Evolutionary conservation across 92 coral and sea anemone genomes (phyloP).

Genomic region (Siderastrea radians): DNA sequence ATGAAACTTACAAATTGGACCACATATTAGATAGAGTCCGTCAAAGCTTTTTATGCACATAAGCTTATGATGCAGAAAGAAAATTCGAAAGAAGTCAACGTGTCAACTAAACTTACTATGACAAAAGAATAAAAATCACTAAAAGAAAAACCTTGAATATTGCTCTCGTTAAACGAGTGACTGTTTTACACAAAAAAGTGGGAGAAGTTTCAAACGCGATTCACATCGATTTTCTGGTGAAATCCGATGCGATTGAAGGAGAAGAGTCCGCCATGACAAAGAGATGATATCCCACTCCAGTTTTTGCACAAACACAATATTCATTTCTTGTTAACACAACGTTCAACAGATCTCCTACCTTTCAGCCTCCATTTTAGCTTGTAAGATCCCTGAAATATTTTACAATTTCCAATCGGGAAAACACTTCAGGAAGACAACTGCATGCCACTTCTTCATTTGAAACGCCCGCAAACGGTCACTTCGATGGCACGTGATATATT

Average conservation of each 20-base stretch:
- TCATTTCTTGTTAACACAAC: not conserved
- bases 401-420: not conserved
- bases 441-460: conserved; percentile 49
- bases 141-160: not conserved
- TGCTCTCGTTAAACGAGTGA: not conserved
- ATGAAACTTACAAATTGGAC: not conserved
- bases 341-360: conserved; percentile 30
- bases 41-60: too few relatives aligned
- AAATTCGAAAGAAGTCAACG: too few relatives aligned
- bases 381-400: not conserved
- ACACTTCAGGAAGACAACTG: conserved; percentile 2
- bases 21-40: too few relatives aligned
- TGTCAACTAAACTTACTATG: too few relatives aligned
- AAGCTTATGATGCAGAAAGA: too few relatives aligned
- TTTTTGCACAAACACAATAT: not conserved
- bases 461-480: conserved; percentile 90
- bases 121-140: not conserved
- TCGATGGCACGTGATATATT: conserved; percentile 65
- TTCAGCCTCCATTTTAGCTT: conserved; percentile 52
- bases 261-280: conserved; percentile 21
- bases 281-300: not conserved
- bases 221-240: not conserved
- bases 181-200: not conserved
- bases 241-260: not conserved
- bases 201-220: not conserved